Conservation (phyloP, 2,797 vertebrate species). For the Catostomus latipinnis region DNA sequence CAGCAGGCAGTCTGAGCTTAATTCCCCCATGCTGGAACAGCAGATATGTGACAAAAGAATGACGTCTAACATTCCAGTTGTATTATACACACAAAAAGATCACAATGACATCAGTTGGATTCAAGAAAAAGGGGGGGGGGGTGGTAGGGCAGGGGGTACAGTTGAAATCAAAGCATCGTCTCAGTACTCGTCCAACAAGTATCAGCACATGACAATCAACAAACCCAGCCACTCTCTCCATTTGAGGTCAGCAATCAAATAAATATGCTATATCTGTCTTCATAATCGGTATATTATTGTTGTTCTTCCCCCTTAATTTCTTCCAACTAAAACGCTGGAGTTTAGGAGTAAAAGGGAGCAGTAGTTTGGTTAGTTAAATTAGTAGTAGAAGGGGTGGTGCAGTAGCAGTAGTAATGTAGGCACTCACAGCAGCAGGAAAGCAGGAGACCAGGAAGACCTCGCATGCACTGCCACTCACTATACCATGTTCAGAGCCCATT, state of each 20-base stretch:
- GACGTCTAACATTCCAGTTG: constrained; percentile 71
- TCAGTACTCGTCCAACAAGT: constrained; percentile 41
- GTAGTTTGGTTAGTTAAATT: constrained; percentile 74
- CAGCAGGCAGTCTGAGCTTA: background rate
- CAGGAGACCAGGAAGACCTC: constrained; percentile 24
- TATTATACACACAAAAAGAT: constrained; percentile 41
- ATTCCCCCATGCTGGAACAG: constrained; percentile 14
- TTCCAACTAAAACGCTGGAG: constrained; percentile 88
- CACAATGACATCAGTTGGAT: background rate
- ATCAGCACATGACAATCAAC: constrained; percentile 50
- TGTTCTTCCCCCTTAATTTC: constrained; percentile 55
- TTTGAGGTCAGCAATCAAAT: constrained; percentile 74
- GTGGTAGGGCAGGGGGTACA: constrained; percentile 49
- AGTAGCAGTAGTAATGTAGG: constrained; percentile 81
- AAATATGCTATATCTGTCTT: constrained; percentile 78
- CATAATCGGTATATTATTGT: constrained; percentile 65
- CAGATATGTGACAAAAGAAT: constrained; percentile 17
- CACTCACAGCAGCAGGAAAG: constrained; percentile 56
- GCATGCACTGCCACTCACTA: constrained; percentile 53
- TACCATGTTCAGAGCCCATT: constrained; percentile 56
- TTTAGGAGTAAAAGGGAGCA: constrained; percentile 74
- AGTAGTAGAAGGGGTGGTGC: constrained; percentile 77
- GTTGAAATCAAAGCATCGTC: constrained; percentile 35
- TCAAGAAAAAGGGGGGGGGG: constrained; percentile 6
- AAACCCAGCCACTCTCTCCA: constrained; percentile 62